Percentiles rank a stretch among this genome's conserved stretches.
Evolutionary conservation across 2,797 vertebrate species (phyloP).

Genomic region (Ctenopoma kingsleyae): DNA sequence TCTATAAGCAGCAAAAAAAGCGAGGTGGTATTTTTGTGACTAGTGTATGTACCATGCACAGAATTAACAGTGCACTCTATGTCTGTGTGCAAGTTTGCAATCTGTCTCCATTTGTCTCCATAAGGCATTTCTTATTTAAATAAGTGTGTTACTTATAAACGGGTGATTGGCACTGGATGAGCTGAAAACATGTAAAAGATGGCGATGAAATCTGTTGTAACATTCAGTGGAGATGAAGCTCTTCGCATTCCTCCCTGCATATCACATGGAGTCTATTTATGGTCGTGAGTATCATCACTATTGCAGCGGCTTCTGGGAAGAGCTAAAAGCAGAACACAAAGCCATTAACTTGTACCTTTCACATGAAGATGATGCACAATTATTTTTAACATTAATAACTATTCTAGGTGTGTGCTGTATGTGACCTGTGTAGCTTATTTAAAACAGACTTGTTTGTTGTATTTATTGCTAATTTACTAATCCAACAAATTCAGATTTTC

Average conservation of each 20-base stretch:
- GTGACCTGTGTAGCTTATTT: neutral
- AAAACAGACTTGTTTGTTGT: neutral
- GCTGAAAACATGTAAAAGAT: slow-evolving; percentile 8
- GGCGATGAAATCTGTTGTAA: neutral
- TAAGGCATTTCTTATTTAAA: neutral
- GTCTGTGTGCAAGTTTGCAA: neutral
- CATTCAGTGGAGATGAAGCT: neutral
- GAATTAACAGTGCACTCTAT: neutral
- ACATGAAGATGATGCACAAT: slow-evolving; percentile 4
- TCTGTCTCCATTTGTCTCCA: neutral
- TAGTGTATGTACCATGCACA: neutral
- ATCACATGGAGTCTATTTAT: slow-evolving; percentile 58
- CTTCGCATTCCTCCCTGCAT: slow-evolving; percentile 3
- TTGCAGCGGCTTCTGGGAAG: slow-evolving; percentile 66
- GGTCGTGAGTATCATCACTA: neutral
- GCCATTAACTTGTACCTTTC: slow-evolving; percentile 23
- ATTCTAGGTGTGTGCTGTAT: neutral
- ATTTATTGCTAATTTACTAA: neutral
- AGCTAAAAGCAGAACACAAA: slow-evolving; percentile 51
- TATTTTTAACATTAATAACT: neutral
- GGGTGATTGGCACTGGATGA: neutral
- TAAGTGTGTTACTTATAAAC: neutral
- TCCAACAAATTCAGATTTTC: neutral
- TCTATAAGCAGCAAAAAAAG: neutral
- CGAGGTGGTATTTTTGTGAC: no score